Percentiles rank a stretch among this genome's conserved stretches.
Evolutionary conservation across 2,888 invertebrate genomes (phyloP).

Genomic region (Zygothrica quintamaculata): DNA sequence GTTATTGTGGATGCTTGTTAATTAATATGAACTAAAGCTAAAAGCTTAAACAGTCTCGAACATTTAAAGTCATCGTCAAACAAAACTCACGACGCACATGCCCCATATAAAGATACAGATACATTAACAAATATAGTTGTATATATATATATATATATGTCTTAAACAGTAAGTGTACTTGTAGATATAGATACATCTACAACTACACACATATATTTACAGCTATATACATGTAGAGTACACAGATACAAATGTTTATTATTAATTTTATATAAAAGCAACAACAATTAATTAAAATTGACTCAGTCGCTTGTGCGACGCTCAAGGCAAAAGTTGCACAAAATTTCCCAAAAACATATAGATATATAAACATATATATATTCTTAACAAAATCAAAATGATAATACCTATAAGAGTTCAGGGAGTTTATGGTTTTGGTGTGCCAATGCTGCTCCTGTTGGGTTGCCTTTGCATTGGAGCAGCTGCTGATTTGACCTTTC

Average conservation of each 20-base stretch:
- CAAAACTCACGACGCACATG: slow-evolving; percentile 56
- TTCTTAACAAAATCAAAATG: background rate
- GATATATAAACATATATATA: no score
- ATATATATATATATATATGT: slow-evolving; percentile 7
- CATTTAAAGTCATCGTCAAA: slow-evolving; percentile 45
- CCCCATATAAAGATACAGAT: slow-evolving; percentile 28
- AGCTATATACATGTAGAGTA: no score
- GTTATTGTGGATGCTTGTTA: slow-evolving; percentile 32
- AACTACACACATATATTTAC: slow-evolving; percentile 12
- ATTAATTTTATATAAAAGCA: slow-evolving; percentile 83
- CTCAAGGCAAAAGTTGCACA: slow-evolving; percentile 50
- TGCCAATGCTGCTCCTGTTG: slow-evolving; percentile 44
- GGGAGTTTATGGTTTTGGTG: slow-evolving; percentile 10
- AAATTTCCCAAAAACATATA: background rate
- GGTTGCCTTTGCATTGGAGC: slow-evolving; percentile 32
- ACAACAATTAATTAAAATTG: slow-evolving; percentile 81
- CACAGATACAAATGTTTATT: slow-evolving; percentile 53
- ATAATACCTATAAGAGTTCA: slow-evolving; percentile 27
- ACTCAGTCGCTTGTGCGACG: slow-evolving; percentile 77
- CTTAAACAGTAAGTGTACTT: slow-evolving; percentile 1
- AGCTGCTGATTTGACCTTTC: slow-evolving; percentile 72
- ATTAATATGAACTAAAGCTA: slow-evolving; percentile 67
- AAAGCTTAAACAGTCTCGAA: slow-evolving; percentile 25
- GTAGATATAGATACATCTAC: slow-evolving; percentile 9
- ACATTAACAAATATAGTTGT: slow-evolving; percentile 1